phyloP scores from a whole-genome alignment of 2,888 invertebrate species.

The Netelia melanura region DNA sequence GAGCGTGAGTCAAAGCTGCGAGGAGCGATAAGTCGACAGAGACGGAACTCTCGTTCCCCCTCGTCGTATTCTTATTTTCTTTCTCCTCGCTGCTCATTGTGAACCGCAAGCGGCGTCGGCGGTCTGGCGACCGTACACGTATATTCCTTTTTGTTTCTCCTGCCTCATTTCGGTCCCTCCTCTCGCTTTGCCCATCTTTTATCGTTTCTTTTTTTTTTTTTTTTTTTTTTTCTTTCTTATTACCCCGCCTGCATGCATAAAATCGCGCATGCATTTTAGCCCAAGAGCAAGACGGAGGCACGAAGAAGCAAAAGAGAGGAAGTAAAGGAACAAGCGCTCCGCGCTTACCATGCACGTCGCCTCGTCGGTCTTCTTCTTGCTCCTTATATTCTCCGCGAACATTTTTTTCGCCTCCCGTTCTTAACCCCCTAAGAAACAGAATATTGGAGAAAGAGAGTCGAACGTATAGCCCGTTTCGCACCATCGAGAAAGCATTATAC shows the following conservation, averaged over 20 bases:
- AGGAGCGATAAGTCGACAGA: constrained; percentile 63
- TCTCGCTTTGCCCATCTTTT: constrained; percentile 28
- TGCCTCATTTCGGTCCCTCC: constrained; percentile 69
- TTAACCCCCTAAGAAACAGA: constrained; percentile 17
- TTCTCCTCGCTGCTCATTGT: constrained; percentile 67
- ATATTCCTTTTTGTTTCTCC: constrained; percentile 69
- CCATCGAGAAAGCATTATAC: not conserved
- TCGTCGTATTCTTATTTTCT: constrained; percentile 47
- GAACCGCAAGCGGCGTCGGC: constrained; percentile 75
- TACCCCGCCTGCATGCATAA: constrained; percentile 39
- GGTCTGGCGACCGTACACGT: not conserved
- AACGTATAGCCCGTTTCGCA: not conserved
- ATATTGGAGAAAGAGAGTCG: not conserved
- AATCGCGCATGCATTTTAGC: constrained; percentile 19
- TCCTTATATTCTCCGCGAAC: not conserved
- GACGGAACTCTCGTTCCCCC: constrained; percentile 25
- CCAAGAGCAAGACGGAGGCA: not conserved
- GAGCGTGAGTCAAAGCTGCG: constrained; percentile 29
- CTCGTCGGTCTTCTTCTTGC: not conserved
- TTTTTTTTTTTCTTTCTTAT: constrained; percentile 24
- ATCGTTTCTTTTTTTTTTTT: constrained; percentile 27
- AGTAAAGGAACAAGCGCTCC: constrained; percentile 31
- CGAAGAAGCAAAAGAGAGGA: constrained; percentile 26
- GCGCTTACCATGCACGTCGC: constrained; percentile 26
- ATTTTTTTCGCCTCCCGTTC: not conserved